phyloP scores from a whole-genome alignment of 2,888 invertebrate species.

The Pristionchus exspectatus region DNA sequence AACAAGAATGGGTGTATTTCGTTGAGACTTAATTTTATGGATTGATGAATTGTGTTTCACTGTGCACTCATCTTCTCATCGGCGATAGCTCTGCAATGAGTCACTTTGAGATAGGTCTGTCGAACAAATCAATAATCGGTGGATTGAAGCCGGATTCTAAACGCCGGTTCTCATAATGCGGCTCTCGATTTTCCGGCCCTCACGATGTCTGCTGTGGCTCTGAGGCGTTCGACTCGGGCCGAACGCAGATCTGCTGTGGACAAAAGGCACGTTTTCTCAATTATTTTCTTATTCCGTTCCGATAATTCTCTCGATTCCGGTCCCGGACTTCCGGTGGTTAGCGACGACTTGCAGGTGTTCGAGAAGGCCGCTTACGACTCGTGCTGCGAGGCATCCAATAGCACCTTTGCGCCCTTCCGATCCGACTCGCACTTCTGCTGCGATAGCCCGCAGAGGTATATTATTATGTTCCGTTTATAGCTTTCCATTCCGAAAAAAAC shows the following conservation, averaged over 20 bases:
- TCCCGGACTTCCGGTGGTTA: not conserved
- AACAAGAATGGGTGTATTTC: too few species aligned
- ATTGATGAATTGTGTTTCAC: not conserved
- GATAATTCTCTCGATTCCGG: not conserved
- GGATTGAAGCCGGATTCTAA: not conserved
- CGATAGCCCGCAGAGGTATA: conserved; percentile 68
- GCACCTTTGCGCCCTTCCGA: conserved; percentile 61
- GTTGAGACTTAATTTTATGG: not conserved
- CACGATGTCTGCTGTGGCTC: conserved; percentile 72
- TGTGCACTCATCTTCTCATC: not conserved
- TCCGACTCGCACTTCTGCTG: conserved; percentile 74
- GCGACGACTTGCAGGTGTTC: conserved; percentile 58
- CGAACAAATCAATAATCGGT: not conserved
- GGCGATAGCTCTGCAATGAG: too few species aligned
- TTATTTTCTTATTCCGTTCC: not conserved
- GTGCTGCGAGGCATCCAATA: conserved; percentile 61
- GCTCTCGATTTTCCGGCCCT: conserved; percentile 11
- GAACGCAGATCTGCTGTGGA: conserved; percentile 74
- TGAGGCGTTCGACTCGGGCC: conserved; percentile 73
- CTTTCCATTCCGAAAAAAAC: too few species aligned
- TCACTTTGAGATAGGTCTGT: too few species aligned
- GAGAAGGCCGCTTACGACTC: conserved; percentile 61
- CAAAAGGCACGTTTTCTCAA: conserved; percentile 57
- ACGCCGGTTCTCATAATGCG: not conserved
- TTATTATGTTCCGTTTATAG: not conserved